Percentiles rank a stretch among this genome's conserved stretches.
phyloP scores from a whole-genome alignment of 1,140 invertebrate species.

The Zaprionus taronus region DNA sequence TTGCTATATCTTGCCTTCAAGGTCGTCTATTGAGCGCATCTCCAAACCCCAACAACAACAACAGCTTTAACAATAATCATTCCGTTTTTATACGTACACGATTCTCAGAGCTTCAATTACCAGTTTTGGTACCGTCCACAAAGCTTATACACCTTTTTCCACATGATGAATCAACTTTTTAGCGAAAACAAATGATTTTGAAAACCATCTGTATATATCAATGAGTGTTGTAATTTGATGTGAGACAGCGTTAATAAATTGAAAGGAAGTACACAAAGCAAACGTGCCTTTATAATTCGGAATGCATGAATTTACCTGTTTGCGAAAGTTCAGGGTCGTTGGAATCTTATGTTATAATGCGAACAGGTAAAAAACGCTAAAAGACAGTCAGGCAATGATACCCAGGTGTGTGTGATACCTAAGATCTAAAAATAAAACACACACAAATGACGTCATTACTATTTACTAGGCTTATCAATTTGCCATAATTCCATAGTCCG shows the following conservation, averaged over 20 bases:
- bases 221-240: conserved; percentile 6
- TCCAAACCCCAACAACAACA: conserved; percentile 36
- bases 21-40: conserved; percentile 67
- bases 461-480: neutral
- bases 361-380: neutral
- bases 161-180: conserved; percentile 2
- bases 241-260: neutral
- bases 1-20: conserved; percentile 50
- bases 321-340: neutral
- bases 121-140: conserved; percentile 23
- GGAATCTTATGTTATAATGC: conserved; percentile 5
- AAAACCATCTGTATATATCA: neutral
- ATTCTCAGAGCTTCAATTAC: conserved; percentile 7
- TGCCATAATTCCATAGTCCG: neutral
- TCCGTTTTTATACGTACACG: conserved; percentile 2
- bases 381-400: neutral
- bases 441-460: neutral
- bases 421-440: neutral
- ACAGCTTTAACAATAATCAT: conserved; percentile 29
- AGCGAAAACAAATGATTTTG: neutral
- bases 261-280: neutral
- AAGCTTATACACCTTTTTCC: conserved; percentile 43
- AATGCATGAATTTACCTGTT: conserved; percentile 1
- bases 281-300: neutral
- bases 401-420: neutral